Evolutionary conservation across 2,113 vertebrate species (phyloP).

Genomic region (Microtus pennsylvanicus): DNA sequence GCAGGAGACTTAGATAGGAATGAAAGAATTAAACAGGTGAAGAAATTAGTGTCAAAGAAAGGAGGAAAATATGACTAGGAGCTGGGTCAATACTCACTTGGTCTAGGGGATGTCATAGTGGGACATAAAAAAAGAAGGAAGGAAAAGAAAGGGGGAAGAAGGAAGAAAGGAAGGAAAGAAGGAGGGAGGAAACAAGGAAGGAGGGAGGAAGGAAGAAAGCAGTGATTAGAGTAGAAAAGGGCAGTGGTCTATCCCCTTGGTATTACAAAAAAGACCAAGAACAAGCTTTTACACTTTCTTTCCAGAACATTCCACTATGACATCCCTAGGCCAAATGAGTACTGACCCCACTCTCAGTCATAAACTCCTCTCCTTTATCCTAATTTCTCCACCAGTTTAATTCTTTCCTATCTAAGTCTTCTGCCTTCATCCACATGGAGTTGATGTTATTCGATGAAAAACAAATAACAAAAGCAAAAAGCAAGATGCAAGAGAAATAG

Average conservation of each 20-base stretch:
- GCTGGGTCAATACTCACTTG: neutral
- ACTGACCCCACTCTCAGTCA: neutral
- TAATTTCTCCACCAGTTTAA: neutral
- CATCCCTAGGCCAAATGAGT: neutral
- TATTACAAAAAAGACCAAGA: slow-evolving; percentile 17
- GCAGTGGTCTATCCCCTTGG: neutral
- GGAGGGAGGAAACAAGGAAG: fast-evolving
- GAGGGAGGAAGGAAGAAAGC: too few species aligned
- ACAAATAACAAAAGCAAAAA: neutral
- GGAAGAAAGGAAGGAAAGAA: fast-evolving
- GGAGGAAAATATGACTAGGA: neutral
- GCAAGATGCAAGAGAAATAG: neutral
- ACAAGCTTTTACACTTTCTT: neutral
- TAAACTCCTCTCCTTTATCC: neutral
- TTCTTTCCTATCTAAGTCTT: neutral
- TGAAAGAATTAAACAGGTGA: neutral
- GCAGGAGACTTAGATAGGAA: too few species aligned
- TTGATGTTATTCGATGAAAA: neutral
- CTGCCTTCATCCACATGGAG: neutral
- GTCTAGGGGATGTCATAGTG: neutral
- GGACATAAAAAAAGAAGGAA: too few species aligned
- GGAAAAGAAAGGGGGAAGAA: too few species aligned
- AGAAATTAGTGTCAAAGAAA: neutral
- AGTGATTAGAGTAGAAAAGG: neutral
- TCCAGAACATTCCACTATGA: neutral